phyloP scores from a whole-genome alignment of 2,888 invertebrate species.

The Diaprepes abbreviatus region DNA sequence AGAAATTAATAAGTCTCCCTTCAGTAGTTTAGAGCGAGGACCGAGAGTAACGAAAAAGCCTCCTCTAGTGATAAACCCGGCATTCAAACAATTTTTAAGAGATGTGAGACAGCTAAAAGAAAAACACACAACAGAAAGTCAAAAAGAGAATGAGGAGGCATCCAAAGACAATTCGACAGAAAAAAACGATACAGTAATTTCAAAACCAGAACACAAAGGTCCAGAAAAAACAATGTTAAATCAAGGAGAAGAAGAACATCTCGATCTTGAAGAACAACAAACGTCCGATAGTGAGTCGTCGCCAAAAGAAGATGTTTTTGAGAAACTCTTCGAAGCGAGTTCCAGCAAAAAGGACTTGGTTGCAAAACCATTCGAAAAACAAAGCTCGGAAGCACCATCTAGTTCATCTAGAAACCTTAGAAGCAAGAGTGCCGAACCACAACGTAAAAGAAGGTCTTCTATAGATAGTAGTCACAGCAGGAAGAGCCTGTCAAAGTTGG shows the following conservation, averaged over 20 bases:
- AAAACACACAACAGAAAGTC: constrained; percentile 10
- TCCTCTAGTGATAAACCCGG: constrained; percentile 48
- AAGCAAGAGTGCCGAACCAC: constrained; percentile 62
- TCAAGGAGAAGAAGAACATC: constrained; percentile 23
- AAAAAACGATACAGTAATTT: not conserved
- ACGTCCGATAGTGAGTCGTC: constrained; percentile 22
- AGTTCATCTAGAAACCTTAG: constrained; percentile 45
- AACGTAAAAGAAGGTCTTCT: constrained; percentile 58
- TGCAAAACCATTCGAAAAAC: constrained; percentile 26
- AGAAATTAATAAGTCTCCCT: constrained; percentile 7
- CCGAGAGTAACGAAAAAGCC: constrained; percentile 36
- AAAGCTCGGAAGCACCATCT: not conserved
- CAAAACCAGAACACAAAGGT: constrained; percentile 1
- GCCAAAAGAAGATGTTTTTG: constrained; percentile 50
- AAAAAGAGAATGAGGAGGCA: not conserved
- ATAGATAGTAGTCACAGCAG: constrained; percentile 62
- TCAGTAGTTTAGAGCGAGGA: constrained; percentile 31
- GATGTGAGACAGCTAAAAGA: constrained; percentile 44
- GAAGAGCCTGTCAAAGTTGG: constrained; percentile 60
- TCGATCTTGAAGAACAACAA: constrained; percentile 30
- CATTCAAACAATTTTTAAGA: constrained; percentile 46
- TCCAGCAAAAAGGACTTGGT: constrained; percentile 39
- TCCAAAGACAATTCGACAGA: constrained; percentile 2
- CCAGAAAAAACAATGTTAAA: not conserved
- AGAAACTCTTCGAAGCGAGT: constrained; percentile 52